Evolutionary conservation across 2,797 vertebrate species (phyloP), one percentile per base, ranked within the genome.

Genomic region (Crypturellus tataupa): DNA sequence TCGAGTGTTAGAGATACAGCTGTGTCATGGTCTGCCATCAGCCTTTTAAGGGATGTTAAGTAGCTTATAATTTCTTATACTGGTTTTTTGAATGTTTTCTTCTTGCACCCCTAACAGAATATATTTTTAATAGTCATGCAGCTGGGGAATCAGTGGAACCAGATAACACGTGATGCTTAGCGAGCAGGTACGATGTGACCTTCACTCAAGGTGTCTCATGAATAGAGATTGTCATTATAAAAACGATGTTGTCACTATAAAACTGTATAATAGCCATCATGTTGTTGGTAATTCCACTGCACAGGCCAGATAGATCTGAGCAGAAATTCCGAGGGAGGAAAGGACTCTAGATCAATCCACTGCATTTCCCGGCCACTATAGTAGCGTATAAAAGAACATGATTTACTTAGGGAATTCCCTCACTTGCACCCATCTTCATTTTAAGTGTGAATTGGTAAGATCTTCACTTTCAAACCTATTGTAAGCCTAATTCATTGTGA

Each of bases 111-210:
- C 51, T 42, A 10, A 16, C 3, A 10, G 15, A n/a, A 55, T 55
- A 10, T 56, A 31, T 25, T 49, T 82, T 13, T 2, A 14, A 7
- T 40, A 33, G 60, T 44, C n/a, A 29, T 2, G 3, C 53, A 23
- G 51, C n/a, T 80, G 63, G 37, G 37, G 67, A 37, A 58, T 55
- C 55, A 24, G 29, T 31, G 42, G 70, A 72, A 58, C 55, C 73
- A 79, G 60, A 10, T 42, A 17, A 9, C 0, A 6, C 15, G 11
- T 1, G 1, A 2, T 63, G 75, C 14, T 73, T 75, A 35, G n/a
- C 25, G 56, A 81, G 75, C 56, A 11, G 5, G 11, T 11, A 47
- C 47, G 21, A 35, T 3, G 16, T 29, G 10, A 71, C 40, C 51
- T 9, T 56, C 12, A 0, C 63, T 31, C 39, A 21, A 21, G 49